Percentiles rank a stretch among this genome's conserved stretches.
phyloP scores from a whole-genome alignment of 2,888 invertebrate species.

The Lasioglossum pauxillum region DNA sequence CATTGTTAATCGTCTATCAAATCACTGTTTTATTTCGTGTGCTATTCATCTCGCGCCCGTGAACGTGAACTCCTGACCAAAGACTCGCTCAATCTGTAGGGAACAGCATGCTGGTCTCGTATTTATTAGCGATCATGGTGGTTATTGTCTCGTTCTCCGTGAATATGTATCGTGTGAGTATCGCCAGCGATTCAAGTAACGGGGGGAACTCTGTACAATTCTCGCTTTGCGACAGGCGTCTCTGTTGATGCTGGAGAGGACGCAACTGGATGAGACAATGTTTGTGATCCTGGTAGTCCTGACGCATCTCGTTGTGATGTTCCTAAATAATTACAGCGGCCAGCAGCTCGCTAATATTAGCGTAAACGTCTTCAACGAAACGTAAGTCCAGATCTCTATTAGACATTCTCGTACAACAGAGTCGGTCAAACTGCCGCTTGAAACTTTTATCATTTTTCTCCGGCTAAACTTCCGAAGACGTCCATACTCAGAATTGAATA shows the following conservation, averaged over 20 bases:
- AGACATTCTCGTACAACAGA: too few species aligned
- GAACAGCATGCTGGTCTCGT: background rate
- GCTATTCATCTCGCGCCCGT: too few species aligned
- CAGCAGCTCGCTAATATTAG: background rate
- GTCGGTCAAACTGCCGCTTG: too few species aligned
- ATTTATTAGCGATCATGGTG: background rate
- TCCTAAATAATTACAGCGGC: background rate
- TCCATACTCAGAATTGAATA: too few species aligned
- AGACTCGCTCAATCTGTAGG: background rate
- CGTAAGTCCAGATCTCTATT: background rate
- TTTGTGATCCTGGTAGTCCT: rapidly evolving
- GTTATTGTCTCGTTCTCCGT: background rate
- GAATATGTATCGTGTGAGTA: background rate
- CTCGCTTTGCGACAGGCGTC: background rate
- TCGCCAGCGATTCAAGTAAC: background rate
- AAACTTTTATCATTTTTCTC: too few species aligned
- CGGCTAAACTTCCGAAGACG: too few species aligned
- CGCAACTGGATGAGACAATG: background rate
- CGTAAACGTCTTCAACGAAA: background rate
- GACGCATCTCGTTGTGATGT: background rate
- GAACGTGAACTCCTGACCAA: background rate
- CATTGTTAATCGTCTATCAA: background rate
- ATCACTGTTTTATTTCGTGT: background rate
- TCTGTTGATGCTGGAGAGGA: background rate
- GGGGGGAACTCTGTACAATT: background rate